Evolutionary conservation across 2,888 invertebrate species (phyloP), one percentile per base, ranked within the genome.

Genomic region (Sepiola atlantica): DNA sequence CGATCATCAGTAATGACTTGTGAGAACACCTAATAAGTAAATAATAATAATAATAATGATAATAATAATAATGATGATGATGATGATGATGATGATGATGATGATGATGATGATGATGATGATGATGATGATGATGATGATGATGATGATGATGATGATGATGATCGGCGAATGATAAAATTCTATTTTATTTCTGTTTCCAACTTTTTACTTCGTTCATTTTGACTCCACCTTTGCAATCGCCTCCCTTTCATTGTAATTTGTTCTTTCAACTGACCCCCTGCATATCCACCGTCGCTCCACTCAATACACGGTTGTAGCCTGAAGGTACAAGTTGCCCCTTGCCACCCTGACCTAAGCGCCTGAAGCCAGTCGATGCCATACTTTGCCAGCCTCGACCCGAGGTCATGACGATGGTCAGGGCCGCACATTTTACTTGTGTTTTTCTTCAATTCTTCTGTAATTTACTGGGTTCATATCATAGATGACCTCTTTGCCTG

Each of bases 311-410:
- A 18, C 32, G 77, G n/a, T 16, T 77, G 77, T 4, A n/a, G 77
- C 77, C 77, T 77, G 77, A 77, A 77, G 77, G 77, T 77, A n/a
- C 77, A 77, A 77, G 77, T 77, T 77, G 77, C 77, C 77, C 77
- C n/a, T 77, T 77, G 32, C 77, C n/a, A 77, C 32, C 16, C n/a
- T 77, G 77, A 77, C 77, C 77, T 32, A 77, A 77, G 77, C n/a
- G 77, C 77, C 32, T n/a, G 77, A 77, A n/a, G 77, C 77, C 77
- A n/a, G 77, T n/a, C 77, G n/a, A 77, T 77, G 77, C 77, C 77
- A 77, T 18, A 77, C n/a, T 32, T 32, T 77, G 45, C 32, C n/a
- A n/a, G n/a, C 14, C 77, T 77, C 77, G 77, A 77, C 77, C 77
- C n/a, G 77, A 77, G 77, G 32, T 77, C 77, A n/a, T 14, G 12